Evolutionary conservation across 2,888 invertebrate species (phyloP).

Genomic region (Campoplex nolae): DNA sequence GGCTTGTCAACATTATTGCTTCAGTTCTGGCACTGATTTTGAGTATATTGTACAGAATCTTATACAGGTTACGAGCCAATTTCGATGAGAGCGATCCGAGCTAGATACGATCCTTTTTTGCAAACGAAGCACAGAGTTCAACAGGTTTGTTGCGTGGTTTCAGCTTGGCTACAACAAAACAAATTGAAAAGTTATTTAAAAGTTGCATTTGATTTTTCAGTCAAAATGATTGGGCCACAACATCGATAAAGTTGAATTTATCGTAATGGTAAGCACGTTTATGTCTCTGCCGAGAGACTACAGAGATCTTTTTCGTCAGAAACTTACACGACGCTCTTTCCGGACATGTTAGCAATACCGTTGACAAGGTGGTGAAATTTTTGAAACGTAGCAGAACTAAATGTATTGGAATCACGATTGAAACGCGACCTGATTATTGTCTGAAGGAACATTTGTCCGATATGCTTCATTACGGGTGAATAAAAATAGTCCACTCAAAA

Average conservation of each 20-base stretch:
- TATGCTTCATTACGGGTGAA: too few species aligned
- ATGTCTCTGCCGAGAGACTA: conserved; percentile 99
- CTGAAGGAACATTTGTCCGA: too few species aligned
- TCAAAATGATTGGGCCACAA: conserved; percentile 89
- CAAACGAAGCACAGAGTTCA: conserved; percentile 96
- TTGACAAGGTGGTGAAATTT: conserved; percentile 97
- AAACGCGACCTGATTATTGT: conserved; percentile 98
- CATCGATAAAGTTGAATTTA: conserved; percentile 97
- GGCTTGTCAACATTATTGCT: conserved; percentile 94
- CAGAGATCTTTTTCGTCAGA: conserved; percentile 97
- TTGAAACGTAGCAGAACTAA: conserved; percentile 98
- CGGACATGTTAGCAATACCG: conserved; percentile 96
- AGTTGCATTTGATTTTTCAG: conserved; percentile 83
- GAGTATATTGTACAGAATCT: conserved; percentile 99
- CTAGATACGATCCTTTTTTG: conserved; percentile 98
- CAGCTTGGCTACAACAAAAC: not conserved
- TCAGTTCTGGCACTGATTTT: conserved; percentile 98
- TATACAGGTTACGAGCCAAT: conserved; percentile 99
- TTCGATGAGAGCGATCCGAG: conserved; percentile 99
- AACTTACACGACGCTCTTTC: conserved; percentile 99
- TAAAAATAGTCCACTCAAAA: too few species aligned
- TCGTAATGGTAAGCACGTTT: conserved; percentile 99
- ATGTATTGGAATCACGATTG: conserved; percentile 99
- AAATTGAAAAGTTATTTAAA: not conserved
- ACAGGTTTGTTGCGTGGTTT: conserved; percentile 84